Evolutionary conservation across 2,888 invertebrate species (phyloP).

Genomic region (Chymomyza amoena): DNA sequence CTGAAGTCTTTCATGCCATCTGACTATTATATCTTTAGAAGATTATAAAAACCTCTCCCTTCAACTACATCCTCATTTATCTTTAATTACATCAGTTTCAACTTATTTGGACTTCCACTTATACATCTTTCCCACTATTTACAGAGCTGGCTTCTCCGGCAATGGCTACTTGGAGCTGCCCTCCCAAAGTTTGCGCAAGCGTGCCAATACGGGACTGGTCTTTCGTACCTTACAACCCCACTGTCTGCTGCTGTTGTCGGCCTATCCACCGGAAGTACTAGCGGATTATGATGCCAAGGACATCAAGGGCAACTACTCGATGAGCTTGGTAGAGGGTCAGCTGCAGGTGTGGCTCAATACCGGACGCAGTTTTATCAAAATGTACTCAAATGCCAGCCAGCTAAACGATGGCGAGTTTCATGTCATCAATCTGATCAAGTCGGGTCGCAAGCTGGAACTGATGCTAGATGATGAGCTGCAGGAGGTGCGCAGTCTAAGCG

Average conservation of each 20-base stretch:
- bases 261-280: conserved; percentile 79
- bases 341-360: conserved; percentile 84
- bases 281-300: conserved; percentile 77
- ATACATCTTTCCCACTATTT: conserved; percentile 40
- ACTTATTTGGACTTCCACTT: background rate
- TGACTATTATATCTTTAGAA: too few relatives aligned
- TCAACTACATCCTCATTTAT: too few relatives aligned
- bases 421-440: conserved; percentile 84
- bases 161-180: conserved; percentile 88
- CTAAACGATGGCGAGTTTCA: conserved; percentile 88
- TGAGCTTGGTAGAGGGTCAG: conserved; percentile 83
- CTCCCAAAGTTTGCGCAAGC: conserved; percentile 84
- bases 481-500: conserved; percentile 81
- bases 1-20: too few relatives aligned
- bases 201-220: conserved; percentile 86
- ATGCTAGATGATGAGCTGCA: conserved; percentile 87
- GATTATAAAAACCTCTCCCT: too few relatives aligned
- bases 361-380: conserved; percentile 83
- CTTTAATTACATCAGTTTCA: too few relatives aligned
- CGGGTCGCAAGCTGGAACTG: conserved; percentile 83
- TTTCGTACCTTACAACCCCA: conserved; percentile 85
- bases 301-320: conserved; percentile 81
- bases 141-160: conserved; percentile 88
- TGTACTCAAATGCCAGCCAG: conserved; percentile 82
- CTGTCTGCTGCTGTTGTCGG: conserved; percentile 86